These are phyloP conservation scores for Pissodes strobi DNA, from an alignment of 1,140 invertebrate genomes.

Conservation along the genomic window DNA sequence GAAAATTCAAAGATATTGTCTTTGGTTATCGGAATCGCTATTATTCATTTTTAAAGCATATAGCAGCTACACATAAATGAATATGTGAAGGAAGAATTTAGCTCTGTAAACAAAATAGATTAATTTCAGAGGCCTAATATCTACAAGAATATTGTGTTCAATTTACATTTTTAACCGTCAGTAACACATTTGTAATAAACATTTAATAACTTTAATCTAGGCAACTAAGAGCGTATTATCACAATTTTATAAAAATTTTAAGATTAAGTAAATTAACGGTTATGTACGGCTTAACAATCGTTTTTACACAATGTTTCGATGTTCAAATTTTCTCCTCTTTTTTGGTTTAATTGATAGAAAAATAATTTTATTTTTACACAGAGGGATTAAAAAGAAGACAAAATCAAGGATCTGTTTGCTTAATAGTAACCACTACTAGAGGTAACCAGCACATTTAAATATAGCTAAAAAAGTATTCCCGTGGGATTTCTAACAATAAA, in stretches of 20 bases:
- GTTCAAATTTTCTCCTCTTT: slow-evolving; percentile 14
- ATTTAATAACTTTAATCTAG: no score
- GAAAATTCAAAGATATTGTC: no score
- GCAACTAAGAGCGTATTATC: slow-evolving; percentile 19
- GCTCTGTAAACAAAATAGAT: no score
- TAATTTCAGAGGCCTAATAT: no score
- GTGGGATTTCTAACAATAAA: slow-evolving; percentile 41
- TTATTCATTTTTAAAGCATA: no score
- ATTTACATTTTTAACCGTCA: no score
- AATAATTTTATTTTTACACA: slow-evolving; percentile 1
- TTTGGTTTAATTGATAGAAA: slow-evolving; percentile 3
- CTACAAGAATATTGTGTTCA: no score
- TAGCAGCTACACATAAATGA: no score
- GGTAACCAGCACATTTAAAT: slow-evolving; percentile 44
- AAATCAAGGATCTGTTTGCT: slow-evolving; percentile 13
- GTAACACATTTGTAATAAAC: no score
- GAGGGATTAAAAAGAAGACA: neutral
- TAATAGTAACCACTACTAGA: slow-evolving; percentile 32
- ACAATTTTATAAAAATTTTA: slow-evolving; percentile 37
- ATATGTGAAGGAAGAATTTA: no score
- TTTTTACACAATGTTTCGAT: slow-evolving; percentile 21
- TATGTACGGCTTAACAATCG: slow-evolving; percentile 30
- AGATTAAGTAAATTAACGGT: slow-evolving; percentile 13
- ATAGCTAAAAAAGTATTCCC: slow-evolving; percentile 41
- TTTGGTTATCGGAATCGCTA: no score